These are phyloP conservation scores for Caiman crocodilus DNA, from an alignment of 2,797 vertebrate genomes.

Conservation along the genomic window DNA sequence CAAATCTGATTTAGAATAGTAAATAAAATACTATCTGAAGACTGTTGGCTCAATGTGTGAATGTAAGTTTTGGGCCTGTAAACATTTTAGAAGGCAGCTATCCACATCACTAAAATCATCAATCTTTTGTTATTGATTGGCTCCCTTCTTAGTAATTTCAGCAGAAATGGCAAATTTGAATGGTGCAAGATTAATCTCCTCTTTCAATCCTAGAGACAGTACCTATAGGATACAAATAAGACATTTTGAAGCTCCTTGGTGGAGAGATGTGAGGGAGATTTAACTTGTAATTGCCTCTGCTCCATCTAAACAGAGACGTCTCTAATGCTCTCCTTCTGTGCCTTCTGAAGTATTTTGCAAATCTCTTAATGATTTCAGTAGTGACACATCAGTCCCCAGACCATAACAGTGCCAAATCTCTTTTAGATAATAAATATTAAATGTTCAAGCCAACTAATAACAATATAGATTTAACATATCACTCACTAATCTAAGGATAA, in stretches of 20 bases:
- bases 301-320: not conserved
- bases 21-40: not conserved
- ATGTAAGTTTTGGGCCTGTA: fast-evolving
- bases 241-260: not conserved
- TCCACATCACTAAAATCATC: not conserved
- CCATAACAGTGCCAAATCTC: not conserved
- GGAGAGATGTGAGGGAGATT: not conserved
- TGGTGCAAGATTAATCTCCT: not conserved
- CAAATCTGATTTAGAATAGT: not conserved
- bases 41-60: not conserved
- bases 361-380: not conserved
- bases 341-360: not conserved
- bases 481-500: not conserved
- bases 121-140: not conserved
- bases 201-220: not conserved
- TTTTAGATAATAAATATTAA: not conserved
- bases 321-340: not conserved
- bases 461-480: not conserved
- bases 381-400: not conserved
- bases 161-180: not conserved
- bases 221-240: not conserved
- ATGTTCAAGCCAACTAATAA: not conserved
- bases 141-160: fast-evolving
- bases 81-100: not conserved
- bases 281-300: not conserved